phyloP scores from a whole-genome alignment of 2,888 invertebrate species.

The Nemurella pictetii region DNA sequence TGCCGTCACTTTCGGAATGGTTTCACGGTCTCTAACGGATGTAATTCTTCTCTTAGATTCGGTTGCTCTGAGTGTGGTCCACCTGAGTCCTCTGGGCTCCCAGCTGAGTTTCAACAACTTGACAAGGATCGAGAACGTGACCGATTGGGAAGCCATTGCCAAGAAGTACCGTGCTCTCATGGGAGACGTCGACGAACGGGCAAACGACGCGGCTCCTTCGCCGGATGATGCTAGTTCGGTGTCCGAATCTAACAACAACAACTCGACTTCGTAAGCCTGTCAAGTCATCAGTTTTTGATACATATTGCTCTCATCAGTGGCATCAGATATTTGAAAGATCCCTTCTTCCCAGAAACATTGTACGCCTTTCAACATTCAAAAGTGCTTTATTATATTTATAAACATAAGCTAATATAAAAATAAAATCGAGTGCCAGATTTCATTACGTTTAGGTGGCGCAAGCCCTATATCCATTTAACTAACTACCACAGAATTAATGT shows the following conservation, averaged over 20 bases:
- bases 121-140: slow-evolving; percentile 83
- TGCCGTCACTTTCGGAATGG: too few relatives aligned
- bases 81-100: slow-evolving; percentile 81
- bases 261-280: background rate
- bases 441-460: background rate
- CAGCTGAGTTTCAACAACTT: slow-evolving; percentile 76
- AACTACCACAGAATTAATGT: background rate
- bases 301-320: background rate
- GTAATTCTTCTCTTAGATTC: slow-evolving; percentile 58
- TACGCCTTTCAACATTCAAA: background rate
- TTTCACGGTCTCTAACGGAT: too few relatives aligned
- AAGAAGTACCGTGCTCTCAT: slow-evolving; percentile 82
- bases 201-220: slow-evolving; percentile 29
- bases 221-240: slow-evolving; percentile 28
- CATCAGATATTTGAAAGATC: background rate
- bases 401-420: background rate
- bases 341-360: background rate
- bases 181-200: slow-evolving; percentile 61
- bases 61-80: slow-evolving; percentile 76
- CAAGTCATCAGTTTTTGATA: background rate
- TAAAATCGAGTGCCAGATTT: background rate
- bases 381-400: background rate
- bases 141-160: slow-evolving; percentile 89
- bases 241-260: slow-evolving; percentile 31
- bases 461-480: too few relatives aligned